Conservation (phyloP, 2,888 invertebrate species). For the Epistrophe eligans region DNA sequence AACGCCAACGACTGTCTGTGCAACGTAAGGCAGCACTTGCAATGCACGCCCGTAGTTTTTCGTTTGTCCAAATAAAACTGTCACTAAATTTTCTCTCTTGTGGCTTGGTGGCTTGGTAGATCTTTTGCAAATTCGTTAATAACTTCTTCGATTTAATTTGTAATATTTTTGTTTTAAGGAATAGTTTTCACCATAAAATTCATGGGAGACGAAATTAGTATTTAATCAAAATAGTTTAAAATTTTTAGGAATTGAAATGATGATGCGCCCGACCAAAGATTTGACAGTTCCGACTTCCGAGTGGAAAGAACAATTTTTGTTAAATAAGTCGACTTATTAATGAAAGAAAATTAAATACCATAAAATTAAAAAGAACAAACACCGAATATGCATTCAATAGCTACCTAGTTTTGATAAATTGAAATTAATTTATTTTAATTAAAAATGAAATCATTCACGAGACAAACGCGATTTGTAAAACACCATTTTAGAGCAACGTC, state of each 20-base stretch:
- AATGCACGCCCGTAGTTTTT: constrained; percentile 63
- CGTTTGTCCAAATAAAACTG: constrained; percentile 54
- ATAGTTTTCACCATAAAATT: not conserved
- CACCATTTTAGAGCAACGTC: constrained; percentile 43
- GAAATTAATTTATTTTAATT: constrained; percentile 3
- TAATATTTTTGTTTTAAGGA: not conserved
- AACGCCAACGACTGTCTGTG: constrained; percentile 64
- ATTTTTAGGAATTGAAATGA: not conserved
- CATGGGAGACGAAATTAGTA: not conserved
- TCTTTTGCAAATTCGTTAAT: not conserved
- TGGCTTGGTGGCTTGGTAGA: constrained; percentile 21
- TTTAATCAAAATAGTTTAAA: not conserved
- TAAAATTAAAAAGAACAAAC: not conserved
- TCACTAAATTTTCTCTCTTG: constrained; percentile 28
- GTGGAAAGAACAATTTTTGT: not conserved
- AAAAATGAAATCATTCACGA: not conserved
- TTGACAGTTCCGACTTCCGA: not conserved
- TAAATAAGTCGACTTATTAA: not conserved
- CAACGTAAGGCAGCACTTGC: constrained; percentile 33
- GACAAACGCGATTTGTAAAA: constrained; percentile 41
- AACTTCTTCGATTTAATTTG: not conserved
- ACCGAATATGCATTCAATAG: constrained; percentile 5
- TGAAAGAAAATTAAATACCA: not conserved
- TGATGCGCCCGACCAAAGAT: not conserved
- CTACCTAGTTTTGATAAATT: not conserved